These are phyloP conservation scores for Poicephalus meyeri DNA, from an alignment of 2,113 vertebrate species.

Conservation along the genomic window DNA sequence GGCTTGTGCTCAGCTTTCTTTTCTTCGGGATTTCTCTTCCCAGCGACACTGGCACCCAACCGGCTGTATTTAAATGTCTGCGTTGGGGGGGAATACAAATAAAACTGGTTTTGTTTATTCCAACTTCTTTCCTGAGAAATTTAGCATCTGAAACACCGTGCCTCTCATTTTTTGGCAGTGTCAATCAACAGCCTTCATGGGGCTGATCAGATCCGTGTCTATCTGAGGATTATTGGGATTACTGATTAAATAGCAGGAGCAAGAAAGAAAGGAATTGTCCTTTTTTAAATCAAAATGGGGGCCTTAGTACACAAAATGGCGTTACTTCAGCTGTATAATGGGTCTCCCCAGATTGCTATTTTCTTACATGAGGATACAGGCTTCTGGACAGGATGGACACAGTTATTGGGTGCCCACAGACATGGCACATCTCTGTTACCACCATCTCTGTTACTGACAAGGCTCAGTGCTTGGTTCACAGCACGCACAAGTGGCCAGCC, in stretches of 20 bases:
- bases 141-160: not conserved
- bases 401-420: not conserved
- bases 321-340: rapidly evolving
- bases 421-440: rapidly evolving
- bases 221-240: not conserved
- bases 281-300: not conserved
- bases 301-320: not conserved
- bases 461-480: rapidly evolving
- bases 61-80: not conserved
- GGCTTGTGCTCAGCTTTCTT: not conserved
- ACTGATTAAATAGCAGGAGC: not conserved
- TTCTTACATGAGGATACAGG: not conserved
- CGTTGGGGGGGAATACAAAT: not conserved
- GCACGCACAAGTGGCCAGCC: not conserved
- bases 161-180: not conserved
- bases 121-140: constrained; percentile 5
- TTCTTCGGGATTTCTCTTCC: not conserved
- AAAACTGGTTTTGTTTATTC: not conserved
- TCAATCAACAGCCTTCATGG: not conserved
- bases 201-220: not conserved
- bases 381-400: not conserved
- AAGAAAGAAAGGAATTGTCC: not conserved
- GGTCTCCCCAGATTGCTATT: not conserved
- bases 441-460: not conserved
- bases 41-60: not conserved